Evolutionary conservation across 2,888 invertebrate species (phyloP), one percentile per base, ranked within the genome.

Genomic region (Boloria euphrosyne): DNA sequence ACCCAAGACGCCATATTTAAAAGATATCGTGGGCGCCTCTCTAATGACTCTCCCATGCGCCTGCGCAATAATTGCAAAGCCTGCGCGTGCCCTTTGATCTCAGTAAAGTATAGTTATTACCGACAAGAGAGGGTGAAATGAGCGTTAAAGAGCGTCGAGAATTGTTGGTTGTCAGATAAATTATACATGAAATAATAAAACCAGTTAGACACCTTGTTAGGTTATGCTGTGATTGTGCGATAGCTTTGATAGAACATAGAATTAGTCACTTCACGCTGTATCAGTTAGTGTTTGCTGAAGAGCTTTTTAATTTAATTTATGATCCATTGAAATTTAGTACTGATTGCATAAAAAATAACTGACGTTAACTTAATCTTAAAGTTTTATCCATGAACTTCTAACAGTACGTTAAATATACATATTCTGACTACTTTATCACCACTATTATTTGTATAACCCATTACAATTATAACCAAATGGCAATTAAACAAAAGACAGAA

Each of bases 31-130:
- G 74, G 78, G 80, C 75, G 76, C 81, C 80, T 76, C 80, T 75
- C 82, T 89, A 87, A 87, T 87, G 89, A 87, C 82, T 84, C 86
- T 84, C 86, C 85, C 86, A 86, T 87, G 87, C 84, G 83, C 86
- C 71, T 68, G 85, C 82, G 82, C 79, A 85, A 88, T 91, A 90
- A 91, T 90, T 89, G 89, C 88, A 84, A 84, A 80, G 82, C 83
- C 81, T 85, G 79, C 82, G 79, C 82, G 78, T 86, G 90, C 87
- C 90, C 91, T 91, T 90, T 91, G 90, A 90, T 90, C 90, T 87
- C 72, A 71, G 78, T 78, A 80, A 81, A 84, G 83, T 85, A 87
- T 88, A 87, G 90, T 90, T 90, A 91, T 90, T 91, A 90, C 82
- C 80, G 81, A 82, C 83, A 82, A 85, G 82, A 81, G 82, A 86